These are phyloP conservation scores for Cranoglanis bouderius DNA, from an alignment of 2,113 vertebrate species.

Conservation along the genomic window DNA sequence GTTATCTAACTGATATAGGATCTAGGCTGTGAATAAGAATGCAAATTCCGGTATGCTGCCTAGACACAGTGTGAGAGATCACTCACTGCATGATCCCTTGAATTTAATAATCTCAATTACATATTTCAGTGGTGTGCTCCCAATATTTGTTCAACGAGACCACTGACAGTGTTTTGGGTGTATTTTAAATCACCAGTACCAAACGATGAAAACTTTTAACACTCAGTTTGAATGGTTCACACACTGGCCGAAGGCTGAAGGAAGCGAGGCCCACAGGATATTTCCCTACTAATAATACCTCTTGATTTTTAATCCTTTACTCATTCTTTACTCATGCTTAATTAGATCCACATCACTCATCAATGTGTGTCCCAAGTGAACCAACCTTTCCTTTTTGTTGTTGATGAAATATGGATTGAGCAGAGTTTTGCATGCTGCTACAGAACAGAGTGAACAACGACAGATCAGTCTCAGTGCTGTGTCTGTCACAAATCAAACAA, in stretches of 20 bases:
- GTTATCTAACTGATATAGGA: constrained; percentile 6
- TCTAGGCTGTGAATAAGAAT: not conserved
- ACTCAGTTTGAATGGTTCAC: not conserved
- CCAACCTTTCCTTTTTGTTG: not conserved
- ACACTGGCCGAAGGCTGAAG: not conserved
- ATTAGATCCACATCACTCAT: not conserved
- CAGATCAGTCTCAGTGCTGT: not conserved
- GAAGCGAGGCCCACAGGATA: not conserved
- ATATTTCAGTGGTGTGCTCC: not conserved
- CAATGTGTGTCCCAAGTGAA: not conserved
- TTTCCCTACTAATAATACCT: not conserved
- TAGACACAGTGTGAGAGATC: not conserved
- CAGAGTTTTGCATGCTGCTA: not conserved
- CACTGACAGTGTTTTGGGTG: not conserved
- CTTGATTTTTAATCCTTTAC: not conserved
- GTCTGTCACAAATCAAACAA: not conserved
- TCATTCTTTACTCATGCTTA: not conserved
- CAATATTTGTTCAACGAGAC: not conserved
- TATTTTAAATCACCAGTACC: not conserved
- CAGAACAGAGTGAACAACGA: not conserved
- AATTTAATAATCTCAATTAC: not conserved
- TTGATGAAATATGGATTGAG: too few species aligned
- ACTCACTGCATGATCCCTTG: not conserved
- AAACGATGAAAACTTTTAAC: not conserved
- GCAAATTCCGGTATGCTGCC: constrained; percentile 2